Base-by-base conservation (phyloP, 2,888 invertebrate genomes). In the Sarcophaga subvicina region DNA sequence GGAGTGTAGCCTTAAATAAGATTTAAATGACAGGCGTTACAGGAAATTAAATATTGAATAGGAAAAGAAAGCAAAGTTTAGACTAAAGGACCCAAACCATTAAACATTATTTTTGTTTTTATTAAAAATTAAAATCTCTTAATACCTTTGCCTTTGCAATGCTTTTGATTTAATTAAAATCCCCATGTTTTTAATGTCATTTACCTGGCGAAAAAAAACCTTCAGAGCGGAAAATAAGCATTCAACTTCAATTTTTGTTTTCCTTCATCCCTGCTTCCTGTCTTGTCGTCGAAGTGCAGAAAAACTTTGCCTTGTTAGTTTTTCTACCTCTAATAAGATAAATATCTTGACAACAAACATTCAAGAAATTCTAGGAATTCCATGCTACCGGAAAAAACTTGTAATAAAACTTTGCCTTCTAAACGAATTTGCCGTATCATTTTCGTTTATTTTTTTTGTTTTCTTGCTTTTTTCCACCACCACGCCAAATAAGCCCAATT, bases 301-400 rank as follows among this genome's bases (percentile, higher is more conserved):
- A 17, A 17, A 84, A 80, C 25, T 84, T 80, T 54, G 37, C 37
- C 37, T 37, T 66, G 4, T 17, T 76, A 22, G 62, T 86, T 86
- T 86, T 47, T 64, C 59, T 78, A 78, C 73, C 78, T 80, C 80
- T 80, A 83, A 80, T 69, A 83, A 77, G 86, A 86, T 80, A 86
- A 86, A 83, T 37, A 86, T 80, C 83, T 77, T 67, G 67, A 17
- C 67, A 69, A 37, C n/a, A 67, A 72, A 14, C 14, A 77, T 45
- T 47, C 60, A 37, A 73, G 54, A 60, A 49, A 37, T 49, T 62
- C 14, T 81, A 72, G 45, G 62, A 66, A 76, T 81, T 63, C 17
- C 12, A 49, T 81, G 17, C 37, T 60, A 20, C 37, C 8, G 25
- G 3, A 60, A 67, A 67, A 73, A 71, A 45, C 12, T 22, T 37